phyloP scores from a whole-genome alignment of 2,113 vertebrate genomes.

The Corythaeola cristata region DNA sequence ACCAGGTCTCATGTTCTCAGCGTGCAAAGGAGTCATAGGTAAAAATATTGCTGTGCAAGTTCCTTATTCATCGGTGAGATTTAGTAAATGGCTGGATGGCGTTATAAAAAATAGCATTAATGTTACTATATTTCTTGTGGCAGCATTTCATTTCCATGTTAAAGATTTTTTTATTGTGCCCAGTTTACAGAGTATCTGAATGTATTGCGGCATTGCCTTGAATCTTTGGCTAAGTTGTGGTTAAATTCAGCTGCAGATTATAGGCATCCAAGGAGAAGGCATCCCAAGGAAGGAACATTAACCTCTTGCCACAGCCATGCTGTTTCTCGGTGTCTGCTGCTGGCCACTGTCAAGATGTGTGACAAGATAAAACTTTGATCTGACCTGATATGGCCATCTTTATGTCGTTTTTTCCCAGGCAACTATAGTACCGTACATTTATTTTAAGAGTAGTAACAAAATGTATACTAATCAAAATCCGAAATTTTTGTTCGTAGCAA shows the following conservation, averaged over 20 bases:
- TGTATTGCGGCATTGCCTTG: background rate
- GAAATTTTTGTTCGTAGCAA: background rate
- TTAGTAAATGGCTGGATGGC: background rate
- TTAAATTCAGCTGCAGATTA: background rate
- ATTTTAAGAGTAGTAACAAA: background rate
- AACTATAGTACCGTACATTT: background rate
- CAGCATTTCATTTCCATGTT: background rate
- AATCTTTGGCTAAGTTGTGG: background rate
- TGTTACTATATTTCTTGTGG: background rate
- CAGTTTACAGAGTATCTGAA: background rate
- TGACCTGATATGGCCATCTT: background rate
- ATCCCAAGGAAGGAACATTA: background rate
- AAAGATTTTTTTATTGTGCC: background rate
- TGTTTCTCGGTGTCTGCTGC: background rate
- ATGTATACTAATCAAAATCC: background rate
- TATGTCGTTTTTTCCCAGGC: background rate
- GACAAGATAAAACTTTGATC: background rate
- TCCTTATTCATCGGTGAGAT: background rate
- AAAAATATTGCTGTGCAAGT: background rate
- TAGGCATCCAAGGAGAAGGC: background rate
- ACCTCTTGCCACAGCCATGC: background rate
- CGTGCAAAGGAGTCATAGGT: background rate
- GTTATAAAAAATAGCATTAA: background rate
- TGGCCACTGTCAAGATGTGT: background rate
- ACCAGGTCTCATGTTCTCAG: background rate